phyloP scores from a whole-genome alignment of 2,113 vertebrate genomes.

The Poeciliopsis prolifica region DNA sequence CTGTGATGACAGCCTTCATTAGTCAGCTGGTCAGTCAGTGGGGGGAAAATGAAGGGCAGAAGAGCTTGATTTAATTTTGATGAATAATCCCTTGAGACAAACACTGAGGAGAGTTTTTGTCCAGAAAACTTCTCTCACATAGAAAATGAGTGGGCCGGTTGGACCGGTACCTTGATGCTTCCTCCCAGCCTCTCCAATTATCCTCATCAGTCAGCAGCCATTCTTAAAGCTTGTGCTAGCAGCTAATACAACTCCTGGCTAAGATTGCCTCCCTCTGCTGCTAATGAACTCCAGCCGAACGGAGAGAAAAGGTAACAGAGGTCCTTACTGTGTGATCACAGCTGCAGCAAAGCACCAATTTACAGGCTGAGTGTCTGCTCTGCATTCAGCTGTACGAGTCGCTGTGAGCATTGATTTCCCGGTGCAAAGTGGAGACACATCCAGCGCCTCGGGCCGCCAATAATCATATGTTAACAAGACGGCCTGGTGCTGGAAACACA shows the following conservation, averaged over 20 bases:
- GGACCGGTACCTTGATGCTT: constrained; percentile 16
- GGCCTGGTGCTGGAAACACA: constrained; percentile 5
- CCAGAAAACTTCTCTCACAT: constrained; percentile 17
- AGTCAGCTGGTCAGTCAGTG: constrained; percentile 58
- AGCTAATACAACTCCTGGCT: constrained; percentile 15
- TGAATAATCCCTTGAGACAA: constrained; percentile 46
- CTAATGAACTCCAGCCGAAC: constrained; percentile 40
- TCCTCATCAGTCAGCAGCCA: constrained; percentile 10
- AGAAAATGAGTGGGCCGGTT: constrained; percentile 21
- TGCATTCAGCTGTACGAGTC: constrained; percentile 35
- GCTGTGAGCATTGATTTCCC: constrained; percentile 57
- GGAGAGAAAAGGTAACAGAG: constrained; percentile 30
- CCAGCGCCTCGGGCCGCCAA: constrained; percentile 25
- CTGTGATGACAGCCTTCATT: constrained; percentile 57
- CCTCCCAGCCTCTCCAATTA: constrained; percentile 4
- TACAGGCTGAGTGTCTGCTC: constrained; percentile 31
- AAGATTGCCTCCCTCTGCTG: constrained; percentile 24
- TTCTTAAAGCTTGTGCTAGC: constrained; percentile 23
- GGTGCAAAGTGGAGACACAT: constrained; percentile 33
- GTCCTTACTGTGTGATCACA: constrained; percentile 41
- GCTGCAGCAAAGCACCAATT: constrained; percentile 36
- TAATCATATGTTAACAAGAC: constrained; percentile 26
- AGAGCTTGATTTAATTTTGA: constrained; percentile 51
- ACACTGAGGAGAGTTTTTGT: constrained; percentile 9
- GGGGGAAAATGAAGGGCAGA: constrained; percentile 35